Evolutionary conservation across 2,888 invertebrate species (phyloP).

Genomic region (Petrolisthes manimaculis): DNA sequence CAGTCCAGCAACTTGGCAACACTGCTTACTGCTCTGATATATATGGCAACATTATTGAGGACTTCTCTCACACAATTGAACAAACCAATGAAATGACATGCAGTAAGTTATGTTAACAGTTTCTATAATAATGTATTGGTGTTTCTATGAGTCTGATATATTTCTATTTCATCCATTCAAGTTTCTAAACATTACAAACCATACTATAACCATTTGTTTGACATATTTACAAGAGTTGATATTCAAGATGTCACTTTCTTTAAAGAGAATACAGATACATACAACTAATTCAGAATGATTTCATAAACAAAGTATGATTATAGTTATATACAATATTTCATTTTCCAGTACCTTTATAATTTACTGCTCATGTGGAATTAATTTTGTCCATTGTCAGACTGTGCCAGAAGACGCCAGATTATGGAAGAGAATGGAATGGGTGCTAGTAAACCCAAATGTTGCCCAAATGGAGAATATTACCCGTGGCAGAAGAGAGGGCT

Average conservation of each 20-base stretch:
- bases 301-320: neutral
- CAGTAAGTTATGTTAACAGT: constrained; percentile 27
- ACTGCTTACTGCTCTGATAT: constrained; percentile 44
- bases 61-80: constrained; percentile 19
- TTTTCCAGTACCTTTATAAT: no score
- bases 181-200: no score
- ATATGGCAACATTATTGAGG: constrained; percentile 43
- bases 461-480: constrained; percentile 44
- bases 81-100: constrained; percentile 26
- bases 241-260: no score
- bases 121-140: no score
- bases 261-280: no score
- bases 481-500: constrained; percentile 47
- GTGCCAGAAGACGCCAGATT: constrained; percentile 46
- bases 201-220: no score
- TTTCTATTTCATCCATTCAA: no score
- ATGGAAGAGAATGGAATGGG: constrained; percentile 47
- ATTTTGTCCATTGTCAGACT: constrained; percentile 28
- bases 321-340: no score
- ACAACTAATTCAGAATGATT: neutral
- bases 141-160: no score
- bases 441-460: constrained; percentile 49
- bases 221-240: no score
- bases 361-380: no score
- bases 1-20: constrained; percentile 32